phyloP scores from a whole-genome alignment of 2,797 vertebrate species.

The Acomys russatus region DNA sequence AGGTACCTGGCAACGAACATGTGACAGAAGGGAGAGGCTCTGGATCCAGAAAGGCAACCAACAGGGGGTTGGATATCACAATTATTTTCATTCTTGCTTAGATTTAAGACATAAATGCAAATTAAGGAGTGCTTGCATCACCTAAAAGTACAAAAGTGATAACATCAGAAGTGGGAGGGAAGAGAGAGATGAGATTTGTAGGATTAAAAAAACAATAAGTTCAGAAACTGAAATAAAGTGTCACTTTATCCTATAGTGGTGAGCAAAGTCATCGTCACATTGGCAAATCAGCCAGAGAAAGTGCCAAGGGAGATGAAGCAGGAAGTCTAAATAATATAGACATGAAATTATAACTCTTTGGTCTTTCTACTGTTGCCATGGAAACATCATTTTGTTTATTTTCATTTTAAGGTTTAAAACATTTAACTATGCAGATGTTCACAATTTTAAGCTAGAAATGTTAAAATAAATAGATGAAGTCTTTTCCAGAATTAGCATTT shows the following conservation, averaged over 20 bases:
- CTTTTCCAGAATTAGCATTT: conserved; percentile 58
- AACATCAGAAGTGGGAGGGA: not conserved
- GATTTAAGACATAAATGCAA: conserved; percentile 20
- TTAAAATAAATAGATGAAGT: conserved; percentile 38
- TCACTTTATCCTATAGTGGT: not conserved
- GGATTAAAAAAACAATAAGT: not conserved
- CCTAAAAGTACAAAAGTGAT: not conserved
- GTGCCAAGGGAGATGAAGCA: not conserved
- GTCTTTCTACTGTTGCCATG: not conserved
- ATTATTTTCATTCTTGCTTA: conserved; percentile 44
- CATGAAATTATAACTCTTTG: not conserved
- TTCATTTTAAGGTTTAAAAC: conserved; percentile 31
- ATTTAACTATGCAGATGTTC: conserved; percentile 52
- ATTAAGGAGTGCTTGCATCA: not conserved
- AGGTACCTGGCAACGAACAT: not conserved
- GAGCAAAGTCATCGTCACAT: not conserved
- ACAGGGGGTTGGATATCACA: conserved; percentile 4
- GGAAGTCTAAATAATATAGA: not conserved
- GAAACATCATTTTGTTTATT: conserved; percentile 49
- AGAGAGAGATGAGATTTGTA: not conserved
- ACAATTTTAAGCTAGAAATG: conserved; percentile 51
- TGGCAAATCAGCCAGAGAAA: not conserved
- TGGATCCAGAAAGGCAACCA: conserved; percentile 1
- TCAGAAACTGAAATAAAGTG: not conserved
- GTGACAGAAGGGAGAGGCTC: conserved; percentile 38